Percentiles rank a stretch among this genome's conserved stretches.
These are phyloP conservation scores for Apis laboriosa DNA, from an alignment of 1,140 invertebrate genomes.

Conservation along the genomic window DNA sequence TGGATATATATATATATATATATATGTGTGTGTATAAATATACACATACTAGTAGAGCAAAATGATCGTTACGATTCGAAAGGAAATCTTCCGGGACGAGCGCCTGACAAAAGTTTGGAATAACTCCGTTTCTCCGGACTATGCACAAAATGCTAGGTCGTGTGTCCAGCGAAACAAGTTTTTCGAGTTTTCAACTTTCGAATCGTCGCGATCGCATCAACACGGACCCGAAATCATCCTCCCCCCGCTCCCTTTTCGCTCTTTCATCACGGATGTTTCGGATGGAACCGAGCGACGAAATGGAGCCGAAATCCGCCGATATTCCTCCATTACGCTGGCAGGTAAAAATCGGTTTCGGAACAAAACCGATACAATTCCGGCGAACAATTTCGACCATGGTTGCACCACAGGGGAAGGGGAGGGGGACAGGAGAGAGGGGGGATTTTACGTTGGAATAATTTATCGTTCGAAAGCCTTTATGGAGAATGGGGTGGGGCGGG, in stretches of 20 bases:
- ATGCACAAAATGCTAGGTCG: too few species aligned
- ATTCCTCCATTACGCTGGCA: neutral
- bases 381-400: slow-evolving; percentile 12
- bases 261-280: neutral
- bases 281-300: neutral
- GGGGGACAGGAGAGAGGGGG: neutral
- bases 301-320: neutral
- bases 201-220: too few species aligned
- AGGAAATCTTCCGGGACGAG: too few species aligned
- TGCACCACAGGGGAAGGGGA: too few species aligned
- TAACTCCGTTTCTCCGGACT: too few species aligned
- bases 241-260: accelerated
- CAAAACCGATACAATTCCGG: slow-evolving; percentile 27
- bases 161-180: too few species aligned
- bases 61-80: too few species aligned
- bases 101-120: too few species aligned
- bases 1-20: too few species aligned
- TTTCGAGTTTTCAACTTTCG: too few species aligned
- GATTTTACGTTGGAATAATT: slow-evolving; percentile 62
- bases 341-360: neutral
- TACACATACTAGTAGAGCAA: too few species aligned
- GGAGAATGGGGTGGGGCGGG: neutral
- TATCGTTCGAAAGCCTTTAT: slow-evolving; percentile 61
- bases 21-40: too few species aligned
- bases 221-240: neutral